phyloP scores from a whole-genome alignment of 2,888 invertebrate species.

The Nebria salina region DNA sequence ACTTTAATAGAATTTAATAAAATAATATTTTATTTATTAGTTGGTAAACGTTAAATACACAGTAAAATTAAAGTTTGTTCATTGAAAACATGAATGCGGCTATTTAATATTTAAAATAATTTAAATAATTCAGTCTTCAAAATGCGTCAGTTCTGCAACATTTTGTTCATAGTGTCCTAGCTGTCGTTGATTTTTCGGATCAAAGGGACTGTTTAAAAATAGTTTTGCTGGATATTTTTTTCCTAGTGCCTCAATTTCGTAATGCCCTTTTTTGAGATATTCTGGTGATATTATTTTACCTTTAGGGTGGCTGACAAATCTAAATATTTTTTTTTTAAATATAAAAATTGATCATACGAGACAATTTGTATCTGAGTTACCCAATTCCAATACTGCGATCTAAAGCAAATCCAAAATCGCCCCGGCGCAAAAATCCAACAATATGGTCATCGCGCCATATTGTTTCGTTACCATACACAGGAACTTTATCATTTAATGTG shows the following conservation, averaged over 20 bases:
- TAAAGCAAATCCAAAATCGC: conserved; percentile 77
- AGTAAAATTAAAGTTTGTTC: background rate
- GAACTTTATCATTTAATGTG: conserved; percentile 74
- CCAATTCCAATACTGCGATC: conserved; percentile 71
- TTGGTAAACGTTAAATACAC: background rate
- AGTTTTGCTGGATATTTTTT: conserved; percentile 75
- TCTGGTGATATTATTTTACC: conserved; percentile 72
- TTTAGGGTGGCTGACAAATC: conserved; percentile 67
- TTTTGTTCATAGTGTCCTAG: conserved; percentile 71
- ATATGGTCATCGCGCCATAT: conserved; percentile 80
- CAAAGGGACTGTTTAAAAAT: conserved; percentile 82
- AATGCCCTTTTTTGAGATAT: conserved; percentile 75
- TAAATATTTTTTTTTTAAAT: conserved; percentile 52
- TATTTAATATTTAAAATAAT: background rate
- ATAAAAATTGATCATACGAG: conserved; percentile 19
- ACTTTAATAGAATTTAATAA: background rate
- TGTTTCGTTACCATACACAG: conserved; percentile 87
- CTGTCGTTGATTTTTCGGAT: conserved; percentile 79
- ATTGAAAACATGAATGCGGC: background rate
- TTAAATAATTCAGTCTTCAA: conserved; percentile 59
- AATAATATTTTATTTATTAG: background rate
- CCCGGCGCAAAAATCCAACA: conserved; percentile 83
- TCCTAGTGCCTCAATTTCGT: conserved; percentile 85
- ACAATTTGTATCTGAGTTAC: conserved; percentile 57
- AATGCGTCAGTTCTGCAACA: conserved; percentile 59